Conservation (phyloP, 2,113 vertebrate genomes). For the Psittacara wagleri region DNA sequence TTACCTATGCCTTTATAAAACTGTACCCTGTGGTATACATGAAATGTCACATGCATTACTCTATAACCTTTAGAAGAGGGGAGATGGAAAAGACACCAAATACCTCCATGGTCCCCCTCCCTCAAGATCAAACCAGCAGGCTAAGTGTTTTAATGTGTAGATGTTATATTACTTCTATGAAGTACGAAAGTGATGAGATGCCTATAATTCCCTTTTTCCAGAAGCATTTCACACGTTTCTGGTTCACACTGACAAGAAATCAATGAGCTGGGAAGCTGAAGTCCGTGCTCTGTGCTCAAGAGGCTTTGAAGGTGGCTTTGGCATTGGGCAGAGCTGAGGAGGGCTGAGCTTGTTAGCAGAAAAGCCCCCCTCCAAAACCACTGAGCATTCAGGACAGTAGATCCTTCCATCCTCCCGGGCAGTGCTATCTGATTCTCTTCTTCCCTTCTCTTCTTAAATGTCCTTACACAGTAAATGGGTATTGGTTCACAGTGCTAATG, state of each 20-base stretch:
- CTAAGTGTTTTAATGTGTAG: not conserved
- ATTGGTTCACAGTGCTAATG: fast-evolving
- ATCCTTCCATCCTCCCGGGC: not conserved
- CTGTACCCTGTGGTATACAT: not conserved
- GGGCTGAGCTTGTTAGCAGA: fast-evolving
- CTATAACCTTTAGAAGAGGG: not conserved
- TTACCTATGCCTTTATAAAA: not conserved
- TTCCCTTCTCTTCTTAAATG: not conserved
- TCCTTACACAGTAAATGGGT: fast-evolving
- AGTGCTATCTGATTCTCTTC: fast-evolving
- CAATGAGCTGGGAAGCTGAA: not conserved
- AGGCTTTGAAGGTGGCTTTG: not conserved
- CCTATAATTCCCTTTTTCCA: not conserved
- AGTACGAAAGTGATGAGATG: not conserved
- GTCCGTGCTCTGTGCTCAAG: not conserved
- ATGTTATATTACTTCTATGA: not conserved
- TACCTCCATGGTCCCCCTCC: not conserved
- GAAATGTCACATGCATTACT: not conserved
- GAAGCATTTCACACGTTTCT: not conserved
- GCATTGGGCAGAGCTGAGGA: not conserved
- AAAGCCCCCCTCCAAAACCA: not conserved
- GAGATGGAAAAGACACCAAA: not conserved
- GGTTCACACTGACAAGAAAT: not conserved
- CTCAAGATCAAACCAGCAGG: not conserved
- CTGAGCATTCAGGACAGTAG: not conserved